A percentile compares a stretch with the other conserved stretches of the same genome.
Evolutionary conservation across 2,797 vertebrate genomes (phyloP).

Genomic region (Pseudomugil tenellus): DNA sequence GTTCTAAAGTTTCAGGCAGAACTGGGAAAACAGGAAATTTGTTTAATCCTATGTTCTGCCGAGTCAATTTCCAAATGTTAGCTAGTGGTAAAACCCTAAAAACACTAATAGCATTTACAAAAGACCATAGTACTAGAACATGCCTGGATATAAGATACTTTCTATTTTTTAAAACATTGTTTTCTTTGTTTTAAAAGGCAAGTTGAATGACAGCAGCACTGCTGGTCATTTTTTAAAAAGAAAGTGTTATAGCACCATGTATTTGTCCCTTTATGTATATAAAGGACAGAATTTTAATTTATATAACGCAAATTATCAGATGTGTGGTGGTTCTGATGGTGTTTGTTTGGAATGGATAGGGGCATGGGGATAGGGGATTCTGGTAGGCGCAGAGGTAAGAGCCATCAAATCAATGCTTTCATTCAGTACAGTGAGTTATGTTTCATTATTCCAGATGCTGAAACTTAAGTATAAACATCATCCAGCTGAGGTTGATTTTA

Average conservation of each 20-base stretch:
- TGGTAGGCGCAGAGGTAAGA: not conserved
- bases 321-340: not conserved
- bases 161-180: no score
- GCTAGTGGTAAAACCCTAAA: not conserved
- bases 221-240: not conserved
- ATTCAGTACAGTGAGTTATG: not conserved
- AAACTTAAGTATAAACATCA: no score
- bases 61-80: slow-evolving; percentile 27
- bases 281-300: not conserved
- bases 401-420: not conserved
- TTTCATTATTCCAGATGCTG: not conserved
- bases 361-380: no score
- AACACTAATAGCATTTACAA: not conserved
- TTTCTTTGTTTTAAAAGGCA: no score
- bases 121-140: no score
- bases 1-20: slow-evolving; percentile 25
- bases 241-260: not conserved
- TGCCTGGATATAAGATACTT: no score
- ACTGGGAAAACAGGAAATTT: slow-evolving; percentile 44
- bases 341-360: not conserved
- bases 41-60: slow-evolving; percentile 36
- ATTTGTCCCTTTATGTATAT: not conserved
- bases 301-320: not conserved
- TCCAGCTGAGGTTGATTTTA: no score
- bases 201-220: no score